phyloP scores from a whole-genome alignment of 2,888 invertebrate genomes.

The Orthonychiurus folsomi region DNA sequence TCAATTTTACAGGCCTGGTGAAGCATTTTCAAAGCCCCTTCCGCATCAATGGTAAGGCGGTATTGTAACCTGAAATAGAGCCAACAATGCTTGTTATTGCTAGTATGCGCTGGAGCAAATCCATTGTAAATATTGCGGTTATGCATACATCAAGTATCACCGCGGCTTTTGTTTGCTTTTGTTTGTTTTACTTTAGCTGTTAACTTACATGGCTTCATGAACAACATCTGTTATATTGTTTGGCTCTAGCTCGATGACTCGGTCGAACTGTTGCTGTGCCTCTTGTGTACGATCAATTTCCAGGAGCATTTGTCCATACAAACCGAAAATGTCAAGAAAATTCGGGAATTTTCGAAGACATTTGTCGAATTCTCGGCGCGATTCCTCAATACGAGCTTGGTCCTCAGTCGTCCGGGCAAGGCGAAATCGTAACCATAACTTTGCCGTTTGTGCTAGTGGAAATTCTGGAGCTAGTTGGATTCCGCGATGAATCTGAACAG shows the following conservation, averaged over 20 bases:
- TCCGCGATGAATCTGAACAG: conserved; percentile 56
- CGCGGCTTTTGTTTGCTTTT: conserved; percentile 69
- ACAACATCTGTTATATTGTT: conserved; percentile 77
- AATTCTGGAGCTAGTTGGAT: conserved; percentile 4
- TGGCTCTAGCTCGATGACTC: conserved; percentile 72
- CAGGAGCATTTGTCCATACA: conserved; percentile 53
- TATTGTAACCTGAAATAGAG: conserved; percentile 62
- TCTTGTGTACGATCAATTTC: conserved; percentile 75
- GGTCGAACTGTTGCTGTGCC: conserved; percentile 71
- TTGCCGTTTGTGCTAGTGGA: neutral
- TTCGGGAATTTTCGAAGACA: conserved; percentile 6
- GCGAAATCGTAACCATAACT: conserved; percentile 1
- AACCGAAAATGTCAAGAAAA: conserved; percentile 1
- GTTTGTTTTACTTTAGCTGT: no score
- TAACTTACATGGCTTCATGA: conserved; percentile 67
- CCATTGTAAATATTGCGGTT: no score
- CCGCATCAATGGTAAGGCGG: conserved; percentile 70
- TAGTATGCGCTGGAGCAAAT: no score
- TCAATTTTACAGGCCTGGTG: neutral
- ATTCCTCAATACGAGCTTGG: neutral
- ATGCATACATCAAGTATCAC: no score
- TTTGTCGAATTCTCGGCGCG: neutral
- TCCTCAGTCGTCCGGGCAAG: conserved; percentile 1
- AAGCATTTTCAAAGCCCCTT: neutral
- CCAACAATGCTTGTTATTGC: no score